These are phyloP conservation scores for Procambarus virginalis DNA, from an alignment of 1,140 invertebrate genomes.

Conservation along the genomic window DNA sequence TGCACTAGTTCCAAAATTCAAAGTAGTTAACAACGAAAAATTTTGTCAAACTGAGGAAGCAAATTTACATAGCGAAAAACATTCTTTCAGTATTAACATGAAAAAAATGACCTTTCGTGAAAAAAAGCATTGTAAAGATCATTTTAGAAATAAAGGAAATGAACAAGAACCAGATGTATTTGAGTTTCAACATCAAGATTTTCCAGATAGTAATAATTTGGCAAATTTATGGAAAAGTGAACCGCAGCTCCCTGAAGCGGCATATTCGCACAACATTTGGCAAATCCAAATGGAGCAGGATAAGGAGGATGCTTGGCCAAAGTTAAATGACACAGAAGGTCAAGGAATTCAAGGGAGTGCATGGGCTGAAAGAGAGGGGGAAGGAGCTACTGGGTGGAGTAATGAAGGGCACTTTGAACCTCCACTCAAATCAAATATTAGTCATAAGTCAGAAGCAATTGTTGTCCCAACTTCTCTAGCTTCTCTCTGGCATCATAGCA, in stretches of 20 bases:
- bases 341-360: neutral
- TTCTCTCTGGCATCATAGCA: conserved; percentile 43
- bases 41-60: conserved; percentile 78
- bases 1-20: conserved; percentile 77
- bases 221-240: conserved; percentile 52
- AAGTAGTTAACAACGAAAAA: conserved; percentile 78
- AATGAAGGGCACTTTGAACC: conserved; percentile 44
- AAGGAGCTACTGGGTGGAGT: conserved; percentile 57
- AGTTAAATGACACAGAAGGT: neutral
- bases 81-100: neutral
- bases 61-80: neutral
- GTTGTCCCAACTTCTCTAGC: conserved; percentile 49
- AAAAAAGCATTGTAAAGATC: neutral
- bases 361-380: conserved; percentile 39
- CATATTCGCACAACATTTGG: conserved; percentile 38
- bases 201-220: conserved; percentile 46
- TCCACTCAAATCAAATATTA: neutral
- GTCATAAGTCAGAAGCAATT: conserved; percentile 31
- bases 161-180: conserved; percentile 64
- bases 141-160: neutral
- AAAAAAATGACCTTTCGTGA: conserved; percentile 1
- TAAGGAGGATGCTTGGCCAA: conserved; percentile 27
- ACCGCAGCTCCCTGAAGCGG: neutral
- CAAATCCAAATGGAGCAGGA: conserved; percentile 17
- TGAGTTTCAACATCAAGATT: conserved; percentile 62